Conservation (phyloP, 2,797 vertebrate genomes). For the Hylomyscus alleni region DNA sequence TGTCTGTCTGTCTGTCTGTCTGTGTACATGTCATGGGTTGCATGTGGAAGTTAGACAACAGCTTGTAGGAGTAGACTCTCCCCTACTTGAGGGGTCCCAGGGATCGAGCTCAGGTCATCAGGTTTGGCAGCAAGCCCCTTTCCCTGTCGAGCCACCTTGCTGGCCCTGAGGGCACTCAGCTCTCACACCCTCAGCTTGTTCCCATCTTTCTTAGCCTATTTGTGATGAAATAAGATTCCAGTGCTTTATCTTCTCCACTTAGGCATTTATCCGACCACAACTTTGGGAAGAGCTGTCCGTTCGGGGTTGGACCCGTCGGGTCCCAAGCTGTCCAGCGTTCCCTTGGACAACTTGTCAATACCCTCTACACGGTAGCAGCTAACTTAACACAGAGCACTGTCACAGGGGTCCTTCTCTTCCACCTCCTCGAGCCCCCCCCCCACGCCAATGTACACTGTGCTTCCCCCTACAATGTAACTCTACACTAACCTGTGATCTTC, state of each 20-base stretch:
- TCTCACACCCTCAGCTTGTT: neutral
- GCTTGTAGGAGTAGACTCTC: neutral
- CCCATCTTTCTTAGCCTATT: neutral
- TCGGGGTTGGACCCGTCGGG: neutral
- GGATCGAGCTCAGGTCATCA: neutral
- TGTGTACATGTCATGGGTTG: neutral
- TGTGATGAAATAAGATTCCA: neutral
- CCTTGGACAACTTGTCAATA: neutral
- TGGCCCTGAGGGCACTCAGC: neutral
- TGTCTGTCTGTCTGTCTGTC: neutral
- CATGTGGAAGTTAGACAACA: neutral
- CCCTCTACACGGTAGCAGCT: neutral
- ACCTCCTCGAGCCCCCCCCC: neutral
- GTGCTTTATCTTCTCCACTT: neutral
- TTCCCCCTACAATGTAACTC: neutral
- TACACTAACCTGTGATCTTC: neutral
- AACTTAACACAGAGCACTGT: neutral
- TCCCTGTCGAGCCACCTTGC: neutral
- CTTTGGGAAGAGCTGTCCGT: neutral
- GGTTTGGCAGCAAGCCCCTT: neutral
- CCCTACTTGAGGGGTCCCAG: neutral
- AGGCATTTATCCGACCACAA: neutral
- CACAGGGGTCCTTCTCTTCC: neutral
- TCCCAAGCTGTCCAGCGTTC: accelerated
- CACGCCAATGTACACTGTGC: no score